A percentile compares a stretch with the other conserved stretches of the same genome.
Evolutionary conservation across 35 echinoderm and acorn worm species (phyloP).

Genomic region (Chiridota heheva): DNA sequence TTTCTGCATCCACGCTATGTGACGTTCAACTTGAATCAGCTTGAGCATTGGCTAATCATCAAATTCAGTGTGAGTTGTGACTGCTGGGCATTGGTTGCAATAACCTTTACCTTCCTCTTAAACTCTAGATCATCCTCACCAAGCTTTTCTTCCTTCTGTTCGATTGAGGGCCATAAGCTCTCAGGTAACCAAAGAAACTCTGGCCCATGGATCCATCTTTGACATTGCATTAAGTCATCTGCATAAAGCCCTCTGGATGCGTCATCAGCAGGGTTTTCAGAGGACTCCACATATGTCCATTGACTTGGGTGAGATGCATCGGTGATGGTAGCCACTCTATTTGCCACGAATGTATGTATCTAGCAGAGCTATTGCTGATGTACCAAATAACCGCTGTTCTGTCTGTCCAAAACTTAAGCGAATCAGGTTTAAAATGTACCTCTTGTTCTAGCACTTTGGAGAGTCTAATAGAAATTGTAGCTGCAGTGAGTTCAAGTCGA

Average conservation of each 20-base stretch:
- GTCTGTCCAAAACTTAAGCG: constrained; percentile 65
- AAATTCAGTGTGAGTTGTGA: background rate
- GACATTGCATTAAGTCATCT: too few species aligned
- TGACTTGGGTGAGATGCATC: constrained; percentile 24
- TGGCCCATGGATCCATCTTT: constrained; percentile 42
- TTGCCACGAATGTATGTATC: constrained; percentile 56
- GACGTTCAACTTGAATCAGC: constrained; percentile 33
- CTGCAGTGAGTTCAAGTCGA: constrained; percentile 62
- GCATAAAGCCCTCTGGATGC: constrained; percentile 47
- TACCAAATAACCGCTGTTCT: constrained; percentile 67
- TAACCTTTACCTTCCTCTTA: background rate
- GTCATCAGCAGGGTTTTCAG: constrained; percentile 51
- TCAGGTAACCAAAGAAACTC: constrained; percentile 10
- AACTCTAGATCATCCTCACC: constrained; percentile 1
- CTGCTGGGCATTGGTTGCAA: background rate
- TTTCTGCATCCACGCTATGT: constrained; percentile 32
- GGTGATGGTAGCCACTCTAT: constrained; percentile 51
- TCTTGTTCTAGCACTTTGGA: constrained; percentile 31
- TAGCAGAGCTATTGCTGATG: constrained; percentile 32
- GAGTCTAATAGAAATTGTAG: constrained; percentile 45
- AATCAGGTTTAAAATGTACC: constrained; percentile 3
- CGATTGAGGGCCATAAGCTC: constrained; percentile 15
- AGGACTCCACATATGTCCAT: constrained; percentile 49
- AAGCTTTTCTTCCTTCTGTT: background rate
- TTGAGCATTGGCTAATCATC: constrained; percentile 9